A percentile compares a stretch with the other conserved stretches of the same genome.
Evolutionary conservation across 2,113 vertebrate genomes (phyloP).

Genomic region (Pluvialis apricaria): DNA sequence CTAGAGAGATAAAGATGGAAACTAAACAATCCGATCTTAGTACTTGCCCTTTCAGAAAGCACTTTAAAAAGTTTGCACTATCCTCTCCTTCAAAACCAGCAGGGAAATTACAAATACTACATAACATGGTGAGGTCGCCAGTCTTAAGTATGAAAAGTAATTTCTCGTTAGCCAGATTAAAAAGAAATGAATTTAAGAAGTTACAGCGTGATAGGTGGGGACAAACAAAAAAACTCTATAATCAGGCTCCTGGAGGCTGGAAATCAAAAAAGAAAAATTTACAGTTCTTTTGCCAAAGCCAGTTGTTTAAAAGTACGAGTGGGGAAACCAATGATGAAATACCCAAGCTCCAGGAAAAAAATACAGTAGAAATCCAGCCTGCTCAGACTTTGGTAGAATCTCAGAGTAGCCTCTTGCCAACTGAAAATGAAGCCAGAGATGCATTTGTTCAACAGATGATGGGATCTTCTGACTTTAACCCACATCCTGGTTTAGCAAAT

Average conservation of each 20-base stretch:
- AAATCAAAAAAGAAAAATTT: slow-evolving; percentile 72
- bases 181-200: slow-evolving; percentile 73
- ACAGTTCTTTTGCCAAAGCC: slow-evolving; percentile 70
- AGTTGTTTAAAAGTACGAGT: slow-evolving; percentile 57
- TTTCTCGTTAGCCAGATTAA: slow-evolving; percentile 74
- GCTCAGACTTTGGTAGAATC: slow-evolving; percentile 31
- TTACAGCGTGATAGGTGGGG: slow-evolving; percentile 66
- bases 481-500: slow-evolving; percentile 56
- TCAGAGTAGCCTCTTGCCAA: slow-evolving; percentile 39
- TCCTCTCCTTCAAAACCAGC: slow-evolving; percentile 86
- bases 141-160: slow-evolving; percentile 73
- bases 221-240: slow-evolving; percentile 59
- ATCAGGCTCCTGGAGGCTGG: slow-evolving; percentile 49
- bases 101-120: slow-evolving; percentile 78
- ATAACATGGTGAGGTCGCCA: slow-evolving; percentile 71
- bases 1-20: slow-evolving; percentile 75
- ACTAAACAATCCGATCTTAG: slow-evolving; percentile 75
- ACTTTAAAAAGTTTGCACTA: slow-evolving; percentile 95
- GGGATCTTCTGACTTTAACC: slow-evolving; percentile 50
- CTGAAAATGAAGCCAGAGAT: slow-evolving; percentile 54
- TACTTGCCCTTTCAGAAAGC: slow-evolving; percentile 87
- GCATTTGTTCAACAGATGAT: slow-evolving; percentile 56
- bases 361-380: slow-evolving; percentile 16
- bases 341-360: slow-evolving; percentile 36
- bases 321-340: background rate